Evolutionary conservation across 2,888 invertebrate genomes (phyloP), one percentile per base, ranked within the genome.

Genomic region (Zootermopsis nevadensis): DNA sequence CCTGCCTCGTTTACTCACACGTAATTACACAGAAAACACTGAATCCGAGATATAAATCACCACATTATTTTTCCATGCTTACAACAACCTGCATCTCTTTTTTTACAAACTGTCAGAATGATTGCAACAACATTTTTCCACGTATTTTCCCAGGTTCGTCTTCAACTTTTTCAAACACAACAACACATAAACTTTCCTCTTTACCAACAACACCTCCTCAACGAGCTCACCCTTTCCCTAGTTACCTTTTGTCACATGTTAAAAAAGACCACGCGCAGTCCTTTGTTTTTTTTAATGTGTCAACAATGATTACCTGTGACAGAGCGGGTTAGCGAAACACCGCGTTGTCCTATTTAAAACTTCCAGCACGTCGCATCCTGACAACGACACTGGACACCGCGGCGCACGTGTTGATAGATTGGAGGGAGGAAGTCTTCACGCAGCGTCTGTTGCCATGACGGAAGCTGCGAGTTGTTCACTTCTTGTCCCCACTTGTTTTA

Each of bases 401-500:
- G 60, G 60, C 60, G 60, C 60, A 60, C 60, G 60, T 60, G 60
- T 60, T 60, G 60, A 60, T 60, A 60, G 60, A 60, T 60, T 60
- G 60, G 60, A 27, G 27, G 60, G 60, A 27, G 4, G 27, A 60
- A 15, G 35, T 74, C 74, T 74, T 74, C 74, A 74, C 38, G 74
- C 74, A n/a, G 74, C 74, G 38, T 60, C 76, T 8, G 76, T 42
- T 42, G 76, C 38, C 66, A 60, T 79, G 79, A 42, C 27, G 72
- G 72, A 74, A 4, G 72, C 72, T 74, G 33, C 33, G 35, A 74
- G 72, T 74, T 74, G 76, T 48, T 76, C 79, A 79, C 48, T 66
- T 79, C 79, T 79, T 79, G 55, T 79, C 66, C 79, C 38, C 79
- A 79, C 79, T 66, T 55, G 79, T 79, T 79, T 79, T 79, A 79